Evolutionary conservation across 2,888 invertebrate genomes (phyloP).

Genomic region (Euclidia mi): DNA sequence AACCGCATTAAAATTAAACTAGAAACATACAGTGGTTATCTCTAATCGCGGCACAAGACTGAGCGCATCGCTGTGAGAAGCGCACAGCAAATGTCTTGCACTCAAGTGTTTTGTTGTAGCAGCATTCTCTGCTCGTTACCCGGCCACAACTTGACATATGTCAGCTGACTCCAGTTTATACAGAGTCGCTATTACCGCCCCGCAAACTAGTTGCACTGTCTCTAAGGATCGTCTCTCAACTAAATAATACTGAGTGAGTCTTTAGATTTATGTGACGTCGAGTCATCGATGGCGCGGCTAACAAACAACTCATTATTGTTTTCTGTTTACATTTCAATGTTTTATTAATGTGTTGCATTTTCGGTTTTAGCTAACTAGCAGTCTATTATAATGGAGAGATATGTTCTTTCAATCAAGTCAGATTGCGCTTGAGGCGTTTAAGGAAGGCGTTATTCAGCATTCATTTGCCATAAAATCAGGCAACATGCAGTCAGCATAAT

Average conservation of each 20-base stretch:
- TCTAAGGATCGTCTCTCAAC: conserved; percentile 51
- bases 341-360: background rate
- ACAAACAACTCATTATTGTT: conserved; percentile 30
- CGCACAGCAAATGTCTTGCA: conserved; percentile 39
- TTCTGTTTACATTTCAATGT: conserved; percentile 11
- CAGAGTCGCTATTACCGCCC: conserved; percentile 44
- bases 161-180: conserved; percentile 62
- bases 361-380: no score
- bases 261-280: conserved; percentile 54
- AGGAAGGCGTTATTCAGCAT: no score
- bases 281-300: conserved; percentile 36
- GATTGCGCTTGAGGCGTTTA: no score
- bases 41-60: conserved; percentile 29
- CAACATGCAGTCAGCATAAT: no score
- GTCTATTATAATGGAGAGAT: no score
- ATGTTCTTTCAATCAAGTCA: no score
- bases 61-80: no score
- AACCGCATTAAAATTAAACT: conserved; percentile 18
- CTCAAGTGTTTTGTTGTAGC: conserved; percentile 61
- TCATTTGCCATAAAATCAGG: no score
- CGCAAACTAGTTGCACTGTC: conserved; percentile 54
- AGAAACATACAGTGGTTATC: conserved; percentile 17
- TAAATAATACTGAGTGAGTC: conserved; percentile 38
- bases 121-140: conserved; percentile 68
- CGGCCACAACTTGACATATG: conserved; percentile 57